Percentiles rank a stretch among this genome's conserved stretches.
Evolutionary conservation across 1,140 invertebrate genomes (phyloP).

Genomic region (Camponotus vicinus): DNA sequence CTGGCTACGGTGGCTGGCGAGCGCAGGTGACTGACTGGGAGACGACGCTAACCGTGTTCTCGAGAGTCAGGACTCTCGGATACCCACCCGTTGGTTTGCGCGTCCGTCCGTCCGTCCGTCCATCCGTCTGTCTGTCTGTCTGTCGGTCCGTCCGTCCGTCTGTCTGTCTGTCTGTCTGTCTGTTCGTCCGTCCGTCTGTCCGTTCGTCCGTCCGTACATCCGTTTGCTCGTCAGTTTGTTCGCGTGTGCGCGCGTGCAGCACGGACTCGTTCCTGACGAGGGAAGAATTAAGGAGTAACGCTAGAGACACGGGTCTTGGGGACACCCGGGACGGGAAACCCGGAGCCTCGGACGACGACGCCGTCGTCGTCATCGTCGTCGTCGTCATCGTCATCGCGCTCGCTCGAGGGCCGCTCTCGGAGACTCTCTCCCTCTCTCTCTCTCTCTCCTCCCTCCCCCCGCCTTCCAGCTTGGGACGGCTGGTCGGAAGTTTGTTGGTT

Average conservation of each 20-base stretch:
- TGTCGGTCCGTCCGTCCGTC: background rate
- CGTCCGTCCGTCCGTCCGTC: background rate
- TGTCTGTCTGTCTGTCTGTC: background rate
- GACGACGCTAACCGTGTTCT: slow-evolving; percentile 47
- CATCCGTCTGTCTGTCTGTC: background rate
- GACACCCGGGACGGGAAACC: background rate
- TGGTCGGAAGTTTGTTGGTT: slow-evolving; percentile 75
- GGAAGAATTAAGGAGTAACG: background rate
- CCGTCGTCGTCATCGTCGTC: background rate
- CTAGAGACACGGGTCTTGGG: background rate
- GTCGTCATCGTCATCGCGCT: no score
- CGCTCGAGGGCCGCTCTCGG: no score
- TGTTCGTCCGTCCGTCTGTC: background rate
- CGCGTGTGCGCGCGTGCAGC: slow-evolving; percentile 34
- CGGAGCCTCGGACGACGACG: background rate
- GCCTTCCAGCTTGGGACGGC: background rate
- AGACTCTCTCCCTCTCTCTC: no score
- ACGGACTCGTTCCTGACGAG: background rate
- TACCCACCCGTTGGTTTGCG: slow-evolving; percentile 5
- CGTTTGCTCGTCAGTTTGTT: slow-evolving; percentile 9
- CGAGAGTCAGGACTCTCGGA: slow-evolving; percentile 43
- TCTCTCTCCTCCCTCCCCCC: no score
- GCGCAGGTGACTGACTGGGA: slow-evolving; percentile 72
- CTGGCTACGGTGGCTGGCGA: slow-evolving; percentile 11
- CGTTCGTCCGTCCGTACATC: slow-evolving; percentile 11